These are phyloP conservation scores for Clytia hemisphaerica DNA, from an alignment of 30 jellyfish, hydroid and myxozoan species.

Conservation along the genomic window DNA sequence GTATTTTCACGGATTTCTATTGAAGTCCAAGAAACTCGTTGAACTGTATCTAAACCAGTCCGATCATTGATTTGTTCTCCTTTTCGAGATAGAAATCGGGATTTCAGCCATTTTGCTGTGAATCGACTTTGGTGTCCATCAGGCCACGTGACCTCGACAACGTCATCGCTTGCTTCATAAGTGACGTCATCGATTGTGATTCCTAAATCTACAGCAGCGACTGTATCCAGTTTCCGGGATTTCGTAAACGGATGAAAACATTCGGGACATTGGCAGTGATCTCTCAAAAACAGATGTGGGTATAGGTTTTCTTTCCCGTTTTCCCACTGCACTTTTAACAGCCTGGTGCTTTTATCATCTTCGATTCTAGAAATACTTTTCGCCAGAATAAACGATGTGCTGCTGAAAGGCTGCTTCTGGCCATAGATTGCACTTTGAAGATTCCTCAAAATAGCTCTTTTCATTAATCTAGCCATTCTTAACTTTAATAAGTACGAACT, in stretches of 20 bases:
- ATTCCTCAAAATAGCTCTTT: too few species aligned
- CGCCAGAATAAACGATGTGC: too few species aligned
- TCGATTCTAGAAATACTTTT: too few species aligned
- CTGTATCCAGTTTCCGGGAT: constrained; percentile 47
- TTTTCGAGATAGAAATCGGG: constrained; percentile 38
- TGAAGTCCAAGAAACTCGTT: constrained; percentile 31
- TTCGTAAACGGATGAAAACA: constrained; percentile 54
- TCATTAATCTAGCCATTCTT: too few species aligned
- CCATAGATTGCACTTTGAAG: too few species aligned
- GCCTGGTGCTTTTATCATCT: too few species aligned
- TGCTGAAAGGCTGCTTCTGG: too few species aligned
- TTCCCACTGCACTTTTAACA: too few species aligned
- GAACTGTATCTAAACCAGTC: constrained; percentile 30
- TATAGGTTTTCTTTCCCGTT: too few species aligned
- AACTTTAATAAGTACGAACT: too few species aligned
- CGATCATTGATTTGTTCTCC: constrained; percentile 19
- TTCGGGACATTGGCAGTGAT: constrained; percentile 70
- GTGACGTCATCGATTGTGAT: constrained; percentile 25
- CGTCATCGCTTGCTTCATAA: background rate
- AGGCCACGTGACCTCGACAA: constrained; percentile 43
- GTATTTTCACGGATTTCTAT: constrained; percentile 30
- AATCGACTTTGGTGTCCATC: constrained; percentile 55
- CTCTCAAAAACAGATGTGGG: constrained; percentile 75
- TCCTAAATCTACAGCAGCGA: constrained; percentile 14
- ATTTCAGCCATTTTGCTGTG: constrained; percentile 41